These are phyloP conservation scores for Meteorus sp. DNA, from an alignment of 1,140 invertebrate genomes.

Conservation along the genomic window DNA sequence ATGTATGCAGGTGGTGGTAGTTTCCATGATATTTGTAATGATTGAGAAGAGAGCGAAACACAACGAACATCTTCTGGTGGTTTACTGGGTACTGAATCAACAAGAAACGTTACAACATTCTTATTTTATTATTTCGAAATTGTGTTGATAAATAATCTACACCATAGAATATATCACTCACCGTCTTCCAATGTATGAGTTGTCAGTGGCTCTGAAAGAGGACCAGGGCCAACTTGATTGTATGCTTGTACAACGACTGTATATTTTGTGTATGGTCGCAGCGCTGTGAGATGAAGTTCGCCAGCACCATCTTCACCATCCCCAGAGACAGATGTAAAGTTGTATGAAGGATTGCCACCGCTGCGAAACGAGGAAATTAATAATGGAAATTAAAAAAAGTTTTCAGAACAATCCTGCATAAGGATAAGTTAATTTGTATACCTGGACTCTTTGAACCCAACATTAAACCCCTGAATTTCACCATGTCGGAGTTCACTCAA, in stretches of 20 bases:
- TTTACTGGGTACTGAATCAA: slow-evolving; percentile 68
- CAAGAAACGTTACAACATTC: background rate
- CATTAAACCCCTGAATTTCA: slow-evolving; percentile 69
- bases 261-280: slow-evolving; percentile 80
- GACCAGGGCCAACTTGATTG: slow-evolving; percentile 82
- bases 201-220: slow-evolving; percentile 71
- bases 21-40: slow-evolving; percentile 81
- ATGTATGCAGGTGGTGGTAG: slow-evolving; percentile 74
- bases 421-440: slow-evolving; percentile 23
- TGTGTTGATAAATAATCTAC: too few relatives aligned
- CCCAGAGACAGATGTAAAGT: slow-evolving; percentile 70
- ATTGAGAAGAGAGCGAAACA: slow-evolving; percentile 72
- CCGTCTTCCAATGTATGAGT: slow-evolving; percentile 83
- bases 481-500: slow-evolving; percentile 71
- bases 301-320: slow-evolving; percentile 70
- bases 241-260: slow-evolving; percentile 82
- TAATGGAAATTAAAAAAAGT: slow-evolving; percentile 1
- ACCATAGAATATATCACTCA: too few relatives aligned
- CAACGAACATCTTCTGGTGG: slow-evolving; percentile 75
- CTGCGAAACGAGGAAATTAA: slow-evolving; percentile 41
- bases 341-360: slow-evolving; percentile 60
- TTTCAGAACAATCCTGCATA: too few relatives aligned
- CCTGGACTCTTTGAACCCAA: slow-evolving; percentile 57
- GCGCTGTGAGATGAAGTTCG: slow-evolving; percentile 65
- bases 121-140: background rate